Base-by-base conservation (phyloP, 2,113 vertebrate genomes). In the Merops nubicus region DNA sequence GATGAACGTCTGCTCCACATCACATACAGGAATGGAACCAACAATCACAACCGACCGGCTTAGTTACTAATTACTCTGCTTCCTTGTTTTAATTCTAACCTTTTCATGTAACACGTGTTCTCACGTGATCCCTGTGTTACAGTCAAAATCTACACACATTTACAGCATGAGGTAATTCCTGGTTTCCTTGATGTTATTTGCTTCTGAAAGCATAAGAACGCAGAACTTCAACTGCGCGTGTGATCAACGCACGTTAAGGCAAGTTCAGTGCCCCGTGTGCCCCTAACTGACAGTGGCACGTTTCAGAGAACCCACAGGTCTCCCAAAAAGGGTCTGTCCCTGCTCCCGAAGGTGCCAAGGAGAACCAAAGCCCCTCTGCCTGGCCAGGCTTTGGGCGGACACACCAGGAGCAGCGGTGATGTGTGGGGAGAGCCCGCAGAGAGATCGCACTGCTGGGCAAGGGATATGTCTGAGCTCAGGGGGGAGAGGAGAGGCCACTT, bases 21-120 rank as follows among this genome's bases (percentile, higher is more conserved):
- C n/a, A 4, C 0, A 8, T 5, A 3, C 1, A 26, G 72, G 59
- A 77, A 23, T 51, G 1, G 2, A 31, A 11, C 64, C 7, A 29
- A 26, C 15, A 13, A 10, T 14, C 9, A 16, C 51, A 31, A 29
- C 28, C 16, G 15, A 31, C 28, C 3, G 18, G 6, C 31, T 56
- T 20, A 20, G 2, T 64, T 21, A n/a, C 63, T 57, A 18, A 56
- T 25, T 5, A 14, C 40, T n/a, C 40, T 6, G 14, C 34, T 48
- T 6, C 11, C 15, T 14, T 31, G 8, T 19, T 34, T 3, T 5
- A 16, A 56, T 47, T 9, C 12, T 8, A 7, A 20, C 1, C 25
- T 17, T 38, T 14, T 16, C 40, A 13, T 0, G 19, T 20, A 75
- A 15, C 34, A 6, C 14, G 1, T 5, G 28, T 40, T 40, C 21